phyloP scores from a whole-genome alignment of 2,888 invertebrate genomes.

The Eupithecia exiguata region DNA sequence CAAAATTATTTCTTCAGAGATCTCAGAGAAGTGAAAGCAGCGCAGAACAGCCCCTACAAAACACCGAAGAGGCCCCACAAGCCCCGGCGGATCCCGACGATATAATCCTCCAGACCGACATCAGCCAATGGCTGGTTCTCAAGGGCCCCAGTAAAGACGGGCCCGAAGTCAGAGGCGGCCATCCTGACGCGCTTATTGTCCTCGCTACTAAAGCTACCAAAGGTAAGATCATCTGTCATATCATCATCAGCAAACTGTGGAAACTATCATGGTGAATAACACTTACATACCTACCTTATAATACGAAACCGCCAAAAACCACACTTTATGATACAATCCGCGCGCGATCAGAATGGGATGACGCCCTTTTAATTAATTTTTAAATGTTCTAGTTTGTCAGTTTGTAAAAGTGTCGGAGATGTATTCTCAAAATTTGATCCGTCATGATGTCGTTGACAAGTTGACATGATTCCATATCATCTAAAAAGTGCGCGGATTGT shows the following conservation, averaged over 20 bases:
- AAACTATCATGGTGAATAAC: not conserved
- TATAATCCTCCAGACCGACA: constrained; percentile 91
- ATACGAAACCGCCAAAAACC: not conserved
- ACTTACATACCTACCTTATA: not conserved
- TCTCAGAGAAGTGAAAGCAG: constrained; percentile 70
- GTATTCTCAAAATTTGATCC: not conserved
- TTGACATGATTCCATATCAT: not conserved
- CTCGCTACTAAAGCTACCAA: constrained; percentile 98
- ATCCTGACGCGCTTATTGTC: constrained; percentile 96
- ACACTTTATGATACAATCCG: not conserved
- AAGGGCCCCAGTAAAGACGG: constrained; percentile 94
- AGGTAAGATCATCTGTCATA: constrained; percentile 74
- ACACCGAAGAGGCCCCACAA: constrained; percentile 46
- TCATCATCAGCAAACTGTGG: not conserved
- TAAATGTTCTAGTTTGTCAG: not conserved
- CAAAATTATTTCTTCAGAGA: not conserved
- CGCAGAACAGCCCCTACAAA: constrained; percentile 56
- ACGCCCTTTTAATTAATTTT: not conserved
- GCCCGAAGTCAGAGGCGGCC: constrained; percentile 96
- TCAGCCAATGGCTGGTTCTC: constrained; percentile 89
- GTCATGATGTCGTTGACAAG: not conserved
- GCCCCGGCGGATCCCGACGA: constrained; percentile 73
- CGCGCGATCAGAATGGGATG: not conserved
- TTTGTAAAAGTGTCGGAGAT: not conserved
- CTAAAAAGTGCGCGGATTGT: not conserved